Evolutionary conservation across 2,888 invertebrate genomes (phyloP).

Genomic region (Tethea ocularis): DNA sequence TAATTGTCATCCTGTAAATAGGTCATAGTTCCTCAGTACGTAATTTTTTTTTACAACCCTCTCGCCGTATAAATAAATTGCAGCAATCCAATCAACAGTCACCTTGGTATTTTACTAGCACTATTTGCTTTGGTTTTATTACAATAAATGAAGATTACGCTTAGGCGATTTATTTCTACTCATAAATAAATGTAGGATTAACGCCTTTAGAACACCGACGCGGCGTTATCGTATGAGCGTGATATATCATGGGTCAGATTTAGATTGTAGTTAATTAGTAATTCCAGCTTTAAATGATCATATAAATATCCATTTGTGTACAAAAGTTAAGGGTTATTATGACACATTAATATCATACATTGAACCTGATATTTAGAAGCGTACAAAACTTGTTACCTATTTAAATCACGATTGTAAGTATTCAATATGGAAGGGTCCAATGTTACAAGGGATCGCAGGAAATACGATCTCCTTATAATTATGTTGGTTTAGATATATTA

Average conservation of each 20-base stretch:
- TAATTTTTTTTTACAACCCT: not conserved
- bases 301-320: not conserved
- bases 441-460: too few species aligned
- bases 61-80: not conserved
- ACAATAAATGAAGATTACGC: slow-evolving; percentile 9
- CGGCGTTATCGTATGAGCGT: slow-evolving; percentile 7
- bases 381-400: too few species aligned
- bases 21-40: not conserved
- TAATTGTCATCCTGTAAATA: too few species aligned
- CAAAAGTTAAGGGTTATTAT: not conserved
- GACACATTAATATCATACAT: not conserved
- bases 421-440: too few species aligned
- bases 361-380: too few species aligned
- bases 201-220: slow-evolving; percentile 9
- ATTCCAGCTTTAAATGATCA: not conserved
- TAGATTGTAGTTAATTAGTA: not conserved
- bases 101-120: not conserved
- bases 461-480: too few species aligned
- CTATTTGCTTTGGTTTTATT: slow-evolving; percentile 5
- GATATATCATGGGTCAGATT: not conserved
- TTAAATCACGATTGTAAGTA: too few species aligned
- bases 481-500: too few species aligned
- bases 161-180: slow-evolving; percentile 7
- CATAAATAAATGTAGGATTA: slow-evolving; percentile 10
- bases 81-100: not conserved